Conservation (phyloP, 2,797 vertebrate genomes). For the Hozukius guyotensis region DNA sequence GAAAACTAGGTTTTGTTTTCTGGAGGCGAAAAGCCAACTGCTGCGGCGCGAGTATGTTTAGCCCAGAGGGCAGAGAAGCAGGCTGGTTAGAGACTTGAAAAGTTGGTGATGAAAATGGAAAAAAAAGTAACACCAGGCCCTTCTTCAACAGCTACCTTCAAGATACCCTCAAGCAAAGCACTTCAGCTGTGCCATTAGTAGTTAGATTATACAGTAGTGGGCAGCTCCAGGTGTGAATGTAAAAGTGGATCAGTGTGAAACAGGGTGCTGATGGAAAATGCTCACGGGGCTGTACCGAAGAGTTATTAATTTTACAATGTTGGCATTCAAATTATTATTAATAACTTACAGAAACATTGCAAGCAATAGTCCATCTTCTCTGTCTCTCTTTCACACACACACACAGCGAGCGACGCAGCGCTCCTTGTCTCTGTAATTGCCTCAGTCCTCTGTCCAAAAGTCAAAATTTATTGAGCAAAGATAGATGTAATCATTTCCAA, state of each 20-base stretch:
- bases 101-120: background rate
- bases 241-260: background rate
- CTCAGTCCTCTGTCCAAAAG: too few species aligned
- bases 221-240: background rate
- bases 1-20: constrained; percentile 6
- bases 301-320: too few species aligned
- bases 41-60: background rate
- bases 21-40: background rate
- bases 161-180: constrained; percentile 7
- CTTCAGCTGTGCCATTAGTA: background rate
- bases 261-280: background rate
- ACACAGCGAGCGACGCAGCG: too few species aligned
- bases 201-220: background rate
- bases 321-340: too few species aligned
- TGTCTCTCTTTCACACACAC: too few species aligned
- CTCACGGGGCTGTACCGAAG: too few species aligned
- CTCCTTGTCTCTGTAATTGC: too few species aligned
- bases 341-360: too few species aligned
- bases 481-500: too few species aligned
- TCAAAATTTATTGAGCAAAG: too few species aligned
- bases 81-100: background rate
- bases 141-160: background rate
- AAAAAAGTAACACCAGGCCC: background rate
- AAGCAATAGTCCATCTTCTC: too few species aligned
- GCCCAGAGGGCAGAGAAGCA: constrained; percentile 6